Conservation (phyloP, 2,113 vertebrate species). For the Gadus chalcogrammus region DNA sequence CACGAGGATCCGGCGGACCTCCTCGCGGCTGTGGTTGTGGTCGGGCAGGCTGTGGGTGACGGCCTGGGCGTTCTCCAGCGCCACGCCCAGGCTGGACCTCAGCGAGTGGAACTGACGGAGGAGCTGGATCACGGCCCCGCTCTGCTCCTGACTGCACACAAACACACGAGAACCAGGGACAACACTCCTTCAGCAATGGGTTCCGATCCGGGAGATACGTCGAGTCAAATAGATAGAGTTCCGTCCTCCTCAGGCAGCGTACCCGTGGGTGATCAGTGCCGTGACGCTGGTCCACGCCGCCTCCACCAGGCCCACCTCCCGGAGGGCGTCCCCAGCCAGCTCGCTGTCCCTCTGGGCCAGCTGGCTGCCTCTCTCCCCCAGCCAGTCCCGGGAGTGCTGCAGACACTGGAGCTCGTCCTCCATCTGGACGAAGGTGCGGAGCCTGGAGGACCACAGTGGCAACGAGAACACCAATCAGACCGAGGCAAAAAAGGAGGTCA, state of each 20-base stretch:
- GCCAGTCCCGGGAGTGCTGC: slow-evolving; percentile 88
- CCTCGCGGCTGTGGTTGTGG: slow-evolving; percentile 81
- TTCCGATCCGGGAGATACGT: no score
- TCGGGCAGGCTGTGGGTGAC: slow-evolving; percentile 74
- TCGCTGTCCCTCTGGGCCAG: slow-evolving; percentile 83
- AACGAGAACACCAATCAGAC: slow-evolving; percentile 41
- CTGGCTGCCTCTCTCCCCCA: slow-evolving; percentile 88
- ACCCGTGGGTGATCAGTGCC: slow-evolving; percentile 82
- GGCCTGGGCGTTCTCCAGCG: slow-evolving; percentile 76
- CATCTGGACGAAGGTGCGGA: slow-evolving; percentile 86
- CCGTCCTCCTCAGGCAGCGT: slow-evolving; percentile 39
- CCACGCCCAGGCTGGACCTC: slow-evolving; percentile 73
- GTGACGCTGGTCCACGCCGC: slow-evolving; percentile 82
- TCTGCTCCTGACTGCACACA: slow-evolving; percentile 83
- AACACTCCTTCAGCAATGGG: no score
- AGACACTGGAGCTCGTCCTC: slow-evolving; percentile 90
- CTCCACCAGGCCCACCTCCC: slow-evolving; percentile 78
- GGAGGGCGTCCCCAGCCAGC: slow-evolving; percentile 77
- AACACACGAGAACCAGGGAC: neutral
- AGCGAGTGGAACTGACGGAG: slow-evolving; percentile 82
- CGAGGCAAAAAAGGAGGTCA: no score
- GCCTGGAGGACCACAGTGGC: slow-evolving; percentile 71
- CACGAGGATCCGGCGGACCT: slow-evolving; percentile 78
- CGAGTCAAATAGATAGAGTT: neutral
- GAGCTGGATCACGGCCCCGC: slow-evolving; percentile 77